Evolutionary conservation across 2,888 invertebrate genomes (phyloP).

Genomic region (Venusia cambrica): DNA sequence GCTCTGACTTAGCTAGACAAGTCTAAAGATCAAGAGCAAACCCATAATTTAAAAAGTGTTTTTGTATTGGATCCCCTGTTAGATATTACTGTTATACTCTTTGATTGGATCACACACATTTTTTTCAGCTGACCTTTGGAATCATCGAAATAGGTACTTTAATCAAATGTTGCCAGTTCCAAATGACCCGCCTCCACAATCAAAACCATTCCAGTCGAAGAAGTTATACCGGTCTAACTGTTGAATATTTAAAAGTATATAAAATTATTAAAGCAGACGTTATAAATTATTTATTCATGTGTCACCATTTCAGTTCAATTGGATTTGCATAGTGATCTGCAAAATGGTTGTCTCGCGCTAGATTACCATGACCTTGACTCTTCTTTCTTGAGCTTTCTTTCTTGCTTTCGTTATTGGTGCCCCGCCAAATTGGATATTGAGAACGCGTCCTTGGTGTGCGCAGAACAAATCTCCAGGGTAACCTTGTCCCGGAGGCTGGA

Average conservation of each 20-base stretch:
- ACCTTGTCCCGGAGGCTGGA: conserved; percentile 41
- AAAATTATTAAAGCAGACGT: conserved; percentile 13
- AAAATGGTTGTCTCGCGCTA: conserved; percentile 34
- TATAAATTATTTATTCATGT: conserved; percentile 21
- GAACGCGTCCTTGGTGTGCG: conserved; percentile 29
- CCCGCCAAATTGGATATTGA: conserved; percentile 36
- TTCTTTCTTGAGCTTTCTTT: conserved; percentile 33
- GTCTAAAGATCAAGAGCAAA: no score
- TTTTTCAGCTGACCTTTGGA: no score
- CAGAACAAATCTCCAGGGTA: conserved; percentile 31
- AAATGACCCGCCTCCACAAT: no score
- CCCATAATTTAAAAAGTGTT: no score
- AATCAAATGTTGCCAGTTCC: no score
- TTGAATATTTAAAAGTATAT: conserved; percentile 12
- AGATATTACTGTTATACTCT: no score
- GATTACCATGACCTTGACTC: conserved; percentile 41
- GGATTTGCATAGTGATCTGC: conserved; percentile 17
- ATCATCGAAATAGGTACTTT: no score
- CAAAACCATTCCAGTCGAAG: no score
- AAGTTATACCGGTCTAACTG: conserved; percentile 11
- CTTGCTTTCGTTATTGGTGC: conserved; percentile 36
- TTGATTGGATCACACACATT: no score
- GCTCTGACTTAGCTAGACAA: no score
- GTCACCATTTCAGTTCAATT: conserved; percentile 17
- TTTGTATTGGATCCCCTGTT: no score